Conservation (phyloP, 2,888 invertebrate genomes). For the Chesias legatella region DNA sequence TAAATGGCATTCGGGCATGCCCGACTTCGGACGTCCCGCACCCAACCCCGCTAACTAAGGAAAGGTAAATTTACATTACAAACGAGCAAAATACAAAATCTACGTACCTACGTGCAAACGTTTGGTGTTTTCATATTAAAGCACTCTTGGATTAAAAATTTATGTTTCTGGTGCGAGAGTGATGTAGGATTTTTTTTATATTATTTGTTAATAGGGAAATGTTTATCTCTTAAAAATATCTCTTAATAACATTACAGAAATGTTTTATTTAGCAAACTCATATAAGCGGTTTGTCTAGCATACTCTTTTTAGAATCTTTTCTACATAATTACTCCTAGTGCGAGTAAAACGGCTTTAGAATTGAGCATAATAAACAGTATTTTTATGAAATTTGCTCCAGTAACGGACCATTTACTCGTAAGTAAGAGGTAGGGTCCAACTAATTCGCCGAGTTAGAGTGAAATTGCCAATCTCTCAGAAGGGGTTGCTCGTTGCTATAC, state of each 20-base stretch:
- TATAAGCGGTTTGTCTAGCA: no score
- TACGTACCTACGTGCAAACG: conserved; percentile 41
- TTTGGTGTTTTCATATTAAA: conserved; percentile 41
- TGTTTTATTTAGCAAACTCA: no score
- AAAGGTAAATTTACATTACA: conserved; percentile 65
- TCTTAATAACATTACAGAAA: no score
- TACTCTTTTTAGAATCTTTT: no score
- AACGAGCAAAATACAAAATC: conserved; percentile 56
- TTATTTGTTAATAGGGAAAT: no score
- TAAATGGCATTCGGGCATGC: conserved; percentile 37
- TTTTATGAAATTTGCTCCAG: no score
- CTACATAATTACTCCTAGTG: no score
- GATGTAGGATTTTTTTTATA: conserved; percentile 5
- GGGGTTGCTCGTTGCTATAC: conserved; percentile 11
- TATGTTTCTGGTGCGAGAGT: conserved; percentile 9
- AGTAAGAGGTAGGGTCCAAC: no score
- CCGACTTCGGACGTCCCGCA: conserved; percentile 36
- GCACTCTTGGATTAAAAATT: conserved; percentile 26
- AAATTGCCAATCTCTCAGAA: conserved; percentile 19
- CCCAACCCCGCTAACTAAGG: conserved; percentile 50
- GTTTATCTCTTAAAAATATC: no score
- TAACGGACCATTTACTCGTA: no score
- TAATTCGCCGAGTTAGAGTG: neutral
- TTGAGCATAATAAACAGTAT: no score
- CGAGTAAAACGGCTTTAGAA: no score